These are phyloP conservation scores for Yponomeuta plumbellus DNA, from an alignment of 2,888 invertebrate genomes.

Conservation along the genomic window DNA sequence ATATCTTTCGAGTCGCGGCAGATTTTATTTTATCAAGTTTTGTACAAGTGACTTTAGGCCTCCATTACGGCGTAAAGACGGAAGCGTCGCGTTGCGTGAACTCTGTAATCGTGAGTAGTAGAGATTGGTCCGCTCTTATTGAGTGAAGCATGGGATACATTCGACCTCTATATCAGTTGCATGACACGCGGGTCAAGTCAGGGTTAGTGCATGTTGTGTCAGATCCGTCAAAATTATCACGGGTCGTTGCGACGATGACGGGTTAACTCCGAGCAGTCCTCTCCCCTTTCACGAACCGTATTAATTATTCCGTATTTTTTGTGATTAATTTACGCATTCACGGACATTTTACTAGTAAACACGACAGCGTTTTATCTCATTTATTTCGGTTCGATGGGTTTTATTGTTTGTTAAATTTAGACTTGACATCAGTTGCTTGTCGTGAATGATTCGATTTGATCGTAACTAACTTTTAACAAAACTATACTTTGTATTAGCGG, in stretches of 20 bases:
- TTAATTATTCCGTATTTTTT: neutral
- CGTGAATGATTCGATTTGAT: neutral
- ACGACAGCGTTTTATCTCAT: neutral
- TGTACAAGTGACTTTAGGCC: slow-evolving; percentile 11
- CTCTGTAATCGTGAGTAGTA: neutral
- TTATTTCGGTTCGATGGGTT: neutral
- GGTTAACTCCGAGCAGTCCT: neutral
- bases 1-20: slow-evolving; percentile 40
- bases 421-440: neutral
- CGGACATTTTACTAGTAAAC: neutral
- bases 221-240: neutral
- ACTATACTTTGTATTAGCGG: neutral
- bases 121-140: neutral
- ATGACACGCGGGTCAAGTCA: neutral
- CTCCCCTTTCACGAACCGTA: slow-evolving; percentile 6
- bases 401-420: slow-evolving; percentile 9
- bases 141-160: neutral
- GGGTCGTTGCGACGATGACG: neutral
- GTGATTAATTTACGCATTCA: neutral
- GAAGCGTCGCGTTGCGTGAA: neutral
- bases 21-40: slow-evolving; percentile 45
- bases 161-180: neutral
- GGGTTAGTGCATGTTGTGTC: neutral
- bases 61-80: neutral
- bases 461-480: neutral